These are phyloP conservation scores for Eurypyga helias DNA, from an alignment of 2,113 vertebrate species.

Conservation along the genomic window DNA sequence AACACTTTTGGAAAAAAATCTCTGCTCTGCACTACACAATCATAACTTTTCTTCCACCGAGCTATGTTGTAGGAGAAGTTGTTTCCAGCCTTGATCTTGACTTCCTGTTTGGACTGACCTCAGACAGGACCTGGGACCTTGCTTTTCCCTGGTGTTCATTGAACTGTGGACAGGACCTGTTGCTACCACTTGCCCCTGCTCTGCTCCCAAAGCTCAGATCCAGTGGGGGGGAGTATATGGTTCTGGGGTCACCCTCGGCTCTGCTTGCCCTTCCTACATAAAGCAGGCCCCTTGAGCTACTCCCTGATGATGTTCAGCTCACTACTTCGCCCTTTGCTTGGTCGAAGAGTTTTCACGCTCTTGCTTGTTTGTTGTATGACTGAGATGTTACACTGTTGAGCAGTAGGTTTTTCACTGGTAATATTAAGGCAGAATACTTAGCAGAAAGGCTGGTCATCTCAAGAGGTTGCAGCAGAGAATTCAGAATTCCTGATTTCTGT, in stretches of 20 bases:
- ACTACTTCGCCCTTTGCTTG: neutral
- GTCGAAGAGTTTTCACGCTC: neutral
- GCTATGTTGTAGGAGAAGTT: neutral
- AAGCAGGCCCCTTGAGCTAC: neutral
- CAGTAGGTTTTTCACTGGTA: neutral
- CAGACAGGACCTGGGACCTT: neutral
- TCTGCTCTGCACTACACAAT: neutral
- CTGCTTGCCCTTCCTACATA: neutral
- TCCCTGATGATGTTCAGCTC: neutral
- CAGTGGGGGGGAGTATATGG: accelerated
- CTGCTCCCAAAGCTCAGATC: neutral
- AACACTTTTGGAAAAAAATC: neutral
- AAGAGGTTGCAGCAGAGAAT: neutral
- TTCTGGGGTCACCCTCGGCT: neutral
- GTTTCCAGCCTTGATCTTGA: neutral
- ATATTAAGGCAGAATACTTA: neutral
- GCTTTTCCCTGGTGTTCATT: neutral
- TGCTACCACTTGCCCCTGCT: neutral
- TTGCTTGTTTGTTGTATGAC: neutral
- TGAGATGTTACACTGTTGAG: neutral
- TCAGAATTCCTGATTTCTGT: neutral
- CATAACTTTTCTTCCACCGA: neutral
- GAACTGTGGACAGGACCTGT: neutral
- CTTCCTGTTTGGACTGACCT: neutral
- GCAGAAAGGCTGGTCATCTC: neutral